Evolutionary conservation across 2,113 vertebrate genomes (phyloP).

Genomic region (Phainopepla nitens): DNA sequence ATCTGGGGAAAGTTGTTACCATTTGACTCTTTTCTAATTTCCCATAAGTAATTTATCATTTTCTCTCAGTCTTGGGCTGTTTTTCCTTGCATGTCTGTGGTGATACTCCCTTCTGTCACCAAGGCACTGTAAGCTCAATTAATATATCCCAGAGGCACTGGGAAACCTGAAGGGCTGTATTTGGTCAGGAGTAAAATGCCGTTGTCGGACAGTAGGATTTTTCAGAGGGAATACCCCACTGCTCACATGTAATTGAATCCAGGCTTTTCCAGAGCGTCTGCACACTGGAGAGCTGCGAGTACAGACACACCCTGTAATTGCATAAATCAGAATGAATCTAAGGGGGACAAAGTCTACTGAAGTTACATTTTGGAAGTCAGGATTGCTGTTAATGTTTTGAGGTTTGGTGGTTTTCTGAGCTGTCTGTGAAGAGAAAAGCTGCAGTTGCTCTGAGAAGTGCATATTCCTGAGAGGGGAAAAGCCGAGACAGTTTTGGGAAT

Average conservation of each 20-base stretch:
- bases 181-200: not conserved
- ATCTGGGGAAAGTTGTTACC: not conserved
- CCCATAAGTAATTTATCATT: not conserved
- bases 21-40: not conserved
- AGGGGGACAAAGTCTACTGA: not conserved
- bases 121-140: not conserved
- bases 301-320: not conserved
- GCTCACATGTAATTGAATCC: not conserved
- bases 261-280: not conserved
- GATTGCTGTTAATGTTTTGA: not conserved
- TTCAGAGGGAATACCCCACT: not conserved
- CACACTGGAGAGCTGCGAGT: not conserved
- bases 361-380: not conserved
- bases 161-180: not conserved
- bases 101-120: not conserved
- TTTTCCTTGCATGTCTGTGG: not conserved
- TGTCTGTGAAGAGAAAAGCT: not conserved
- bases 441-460: not conserved
- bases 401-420: not conserved
- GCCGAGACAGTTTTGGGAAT: not conserved
- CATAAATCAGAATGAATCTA: not conserved
- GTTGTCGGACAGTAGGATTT: not conserved
- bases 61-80: not conserved
- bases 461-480: not conserved
- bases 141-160: not conserved